A percentile compares a stretch with the other conserved stretches of the same genome.
Evolutionary conservation across 30 jellyfish, hydroid and myxozoan species (phyloP).

Genomic region (Aurelia aurita): DNA sequence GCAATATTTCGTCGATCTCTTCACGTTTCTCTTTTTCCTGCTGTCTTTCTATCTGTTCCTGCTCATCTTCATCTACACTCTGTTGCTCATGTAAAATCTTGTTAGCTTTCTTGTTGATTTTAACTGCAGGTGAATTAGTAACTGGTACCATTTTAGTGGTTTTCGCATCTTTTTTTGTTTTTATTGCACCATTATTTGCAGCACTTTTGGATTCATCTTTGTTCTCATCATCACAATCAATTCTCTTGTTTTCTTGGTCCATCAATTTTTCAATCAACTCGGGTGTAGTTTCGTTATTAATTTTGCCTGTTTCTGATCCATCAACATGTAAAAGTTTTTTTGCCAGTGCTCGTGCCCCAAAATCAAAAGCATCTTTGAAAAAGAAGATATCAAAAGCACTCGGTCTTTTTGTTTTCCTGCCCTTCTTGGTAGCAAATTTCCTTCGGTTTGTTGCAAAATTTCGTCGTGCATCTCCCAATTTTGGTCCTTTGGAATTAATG

Average conservation of each 20-base stretch:
- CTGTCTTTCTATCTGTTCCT: no score
- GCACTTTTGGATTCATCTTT: no score
- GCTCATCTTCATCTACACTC: no score
- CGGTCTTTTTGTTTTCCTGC: not conserved
- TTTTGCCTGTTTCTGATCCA: not conserved
- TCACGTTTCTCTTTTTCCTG: no score
- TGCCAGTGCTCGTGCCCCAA: constrained; percentile 30
- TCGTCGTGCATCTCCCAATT: not conserved
- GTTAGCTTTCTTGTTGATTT: no score
- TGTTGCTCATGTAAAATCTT: no score
- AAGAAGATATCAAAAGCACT: constrained; percentile 37
- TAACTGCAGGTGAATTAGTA: no score
- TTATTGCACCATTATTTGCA: no score
- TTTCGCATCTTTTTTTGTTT: no score
- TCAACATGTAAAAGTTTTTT: not conserved
- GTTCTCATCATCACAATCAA: not conserved
- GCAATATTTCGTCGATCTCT: no score
- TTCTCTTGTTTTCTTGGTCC: not conserved
- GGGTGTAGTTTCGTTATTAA: not conserved
- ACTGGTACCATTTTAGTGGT: no score
- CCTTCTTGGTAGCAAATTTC: not conserved
- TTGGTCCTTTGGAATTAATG: not conserved
- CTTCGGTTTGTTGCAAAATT: not conserved
- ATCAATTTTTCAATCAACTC: not conserved
- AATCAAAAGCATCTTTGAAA: constrained; percentile 59